Percentiles rank a stretch among this genome's conserved stretches.
phyloP scores from a whole-genome alignment of 2,797 vertebrate genomes.

The Enteromius mattozi region DNA sequence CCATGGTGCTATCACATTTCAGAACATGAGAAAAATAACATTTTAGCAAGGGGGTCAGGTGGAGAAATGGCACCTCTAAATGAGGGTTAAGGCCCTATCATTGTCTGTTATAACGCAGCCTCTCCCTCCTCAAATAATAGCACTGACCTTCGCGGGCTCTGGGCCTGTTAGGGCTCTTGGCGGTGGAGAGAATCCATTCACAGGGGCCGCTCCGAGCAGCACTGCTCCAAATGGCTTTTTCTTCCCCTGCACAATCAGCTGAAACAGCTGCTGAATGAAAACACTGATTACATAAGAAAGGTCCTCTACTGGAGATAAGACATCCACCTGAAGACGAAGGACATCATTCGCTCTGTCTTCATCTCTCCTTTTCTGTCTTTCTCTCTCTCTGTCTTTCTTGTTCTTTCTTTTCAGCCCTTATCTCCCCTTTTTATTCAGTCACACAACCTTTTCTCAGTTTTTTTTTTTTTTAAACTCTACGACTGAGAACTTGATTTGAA shows the following conservation, averaged over 20 bases:
- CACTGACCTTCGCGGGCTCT: constrained; percentile 84
- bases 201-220: constrained; percentile 60
- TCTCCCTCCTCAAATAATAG: constrained; percentile 87
- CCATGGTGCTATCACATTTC: constrained; percentile 81
- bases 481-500: constrained; percentile 77
- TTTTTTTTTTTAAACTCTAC: background rate
- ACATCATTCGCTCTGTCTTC: constrained; percentile 60
- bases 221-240: constrained; percentile 85
- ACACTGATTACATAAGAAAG: constrained; percentile 87
- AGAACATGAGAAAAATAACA: constrained; percentile 82
- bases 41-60: constrained; percentile 82
- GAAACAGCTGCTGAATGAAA: constrained; percentile 79
- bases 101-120: constrained; percentile 82
- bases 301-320: constrained; percentile 76
- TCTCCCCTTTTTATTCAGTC: constrained; percentile 54
- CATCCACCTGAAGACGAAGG: constrained; percentile 79
- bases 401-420: constrained; percentile 40
- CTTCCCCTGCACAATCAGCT: constrained; percentile 88
- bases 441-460: constrained; percentile 50
- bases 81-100: constrained; percentile 88
- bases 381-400: constrained; percentile 50
- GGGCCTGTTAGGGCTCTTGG: constrained; percentile 84
- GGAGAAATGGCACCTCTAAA: constrained; percentile 85
- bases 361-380: constrained; percentile 56
- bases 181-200: constrained; percentile 65